Conservation (phyloP, 2,888 invertebrate species). For the Trachelus iudaicus region DNA sequence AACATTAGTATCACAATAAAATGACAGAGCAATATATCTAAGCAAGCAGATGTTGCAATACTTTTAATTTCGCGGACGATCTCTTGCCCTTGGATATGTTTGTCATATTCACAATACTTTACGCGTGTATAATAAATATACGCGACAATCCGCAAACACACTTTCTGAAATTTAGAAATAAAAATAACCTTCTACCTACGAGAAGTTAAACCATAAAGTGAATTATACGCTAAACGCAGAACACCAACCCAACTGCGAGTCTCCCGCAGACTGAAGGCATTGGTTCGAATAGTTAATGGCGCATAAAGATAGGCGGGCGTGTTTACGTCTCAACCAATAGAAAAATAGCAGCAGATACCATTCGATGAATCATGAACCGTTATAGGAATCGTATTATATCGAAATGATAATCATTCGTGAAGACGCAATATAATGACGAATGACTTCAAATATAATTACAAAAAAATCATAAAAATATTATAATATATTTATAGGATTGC, state of each 20-base stretch:
- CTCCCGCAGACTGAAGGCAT: neutral
- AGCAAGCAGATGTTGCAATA: conserved; percentile 45
- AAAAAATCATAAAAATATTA: neutral
- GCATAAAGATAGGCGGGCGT: neutral
- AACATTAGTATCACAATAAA: neutral
- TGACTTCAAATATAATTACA: neutral
- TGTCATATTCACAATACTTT: conserved; percentile 60
- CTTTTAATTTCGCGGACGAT: conserved; percentile 70
- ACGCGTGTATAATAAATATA: neutral
- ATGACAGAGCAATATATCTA: conserved; percentile 4
- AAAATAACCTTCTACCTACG: neutral
- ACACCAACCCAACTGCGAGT: neutral
- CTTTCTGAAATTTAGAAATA: neutral
- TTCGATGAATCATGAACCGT: neutral
- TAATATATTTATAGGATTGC: neutral
- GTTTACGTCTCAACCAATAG: neutral
- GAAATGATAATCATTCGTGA: neutral
- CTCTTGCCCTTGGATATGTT: conserved; percentile 70
- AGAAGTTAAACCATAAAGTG: conserved; percentile 14
- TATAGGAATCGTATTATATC: neutral
- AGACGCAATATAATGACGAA: neutral
- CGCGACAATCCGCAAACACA: neutral
- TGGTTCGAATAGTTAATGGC: neutral
- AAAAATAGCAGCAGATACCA: neutral
- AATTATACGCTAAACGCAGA: neutral